These are phyloP conservation scores for Sepioteuthis lessoniana DNA, from an alignment of 2,888 invertebrate species.

Conservation along the genomic window DNA sequence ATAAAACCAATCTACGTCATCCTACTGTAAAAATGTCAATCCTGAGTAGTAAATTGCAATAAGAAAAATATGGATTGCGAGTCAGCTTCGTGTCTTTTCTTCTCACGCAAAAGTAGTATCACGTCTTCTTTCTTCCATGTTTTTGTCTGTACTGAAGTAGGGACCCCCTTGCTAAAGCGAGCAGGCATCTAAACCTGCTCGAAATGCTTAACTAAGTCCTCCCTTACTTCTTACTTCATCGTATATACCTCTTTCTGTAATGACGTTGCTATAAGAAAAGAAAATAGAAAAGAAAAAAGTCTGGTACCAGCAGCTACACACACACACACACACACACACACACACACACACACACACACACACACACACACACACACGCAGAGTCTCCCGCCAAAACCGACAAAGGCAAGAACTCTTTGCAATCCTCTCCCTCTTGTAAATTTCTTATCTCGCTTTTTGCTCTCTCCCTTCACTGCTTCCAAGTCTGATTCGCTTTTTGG, in stretches of 20 bases:
- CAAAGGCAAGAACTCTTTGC: not conserved
- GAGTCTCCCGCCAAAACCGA: not conserved
- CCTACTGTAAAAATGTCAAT: not conserved
- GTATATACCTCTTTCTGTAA: not conserved
- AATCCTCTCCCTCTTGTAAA: not conserved
- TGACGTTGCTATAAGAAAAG: not conserved
- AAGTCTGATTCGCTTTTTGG: too few relatives aligned
- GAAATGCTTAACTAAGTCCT: not conserved
- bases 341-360: not conserved
- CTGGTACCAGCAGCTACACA: not conserved
- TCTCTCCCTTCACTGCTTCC: too few relatives aligned
- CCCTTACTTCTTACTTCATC: not conserved
- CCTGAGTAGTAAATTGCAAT: not conserved
- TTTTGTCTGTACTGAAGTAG: constrained; percentile 5
- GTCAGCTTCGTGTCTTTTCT: too few relatives aligned
- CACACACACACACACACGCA: not conserved
- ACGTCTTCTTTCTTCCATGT: not conserved
- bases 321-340: too few relatives aligned
- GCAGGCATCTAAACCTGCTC: not conserved
- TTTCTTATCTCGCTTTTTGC: not conserved
- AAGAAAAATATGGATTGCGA: too few relatives aligned
- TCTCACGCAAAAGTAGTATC: not conserved
- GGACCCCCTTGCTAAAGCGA: not conserved
- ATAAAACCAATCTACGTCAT: not conserved
- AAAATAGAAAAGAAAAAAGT: not conserved